A percentile compares a stretch with the other conserved stretches of the same genome.
Evolutionary conservation across 2,113 vertebrate species (phyloP).

Genomic region (Motacilla alba): DNA sequence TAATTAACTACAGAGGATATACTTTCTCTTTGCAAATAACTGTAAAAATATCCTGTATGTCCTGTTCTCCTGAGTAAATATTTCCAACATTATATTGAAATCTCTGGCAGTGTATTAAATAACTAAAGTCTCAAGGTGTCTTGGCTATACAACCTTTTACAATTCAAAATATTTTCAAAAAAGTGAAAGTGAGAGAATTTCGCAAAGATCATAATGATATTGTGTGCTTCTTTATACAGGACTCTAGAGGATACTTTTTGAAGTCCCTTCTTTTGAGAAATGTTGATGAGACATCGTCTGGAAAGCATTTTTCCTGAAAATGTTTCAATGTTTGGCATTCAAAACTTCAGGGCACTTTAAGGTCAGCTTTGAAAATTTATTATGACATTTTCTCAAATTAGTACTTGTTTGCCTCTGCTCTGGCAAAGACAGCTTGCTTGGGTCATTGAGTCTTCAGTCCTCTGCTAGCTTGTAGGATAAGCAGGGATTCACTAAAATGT

Average conservation of each 20-base stretch:
- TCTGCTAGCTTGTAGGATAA: background rate
- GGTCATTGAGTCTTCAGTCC: background rate
- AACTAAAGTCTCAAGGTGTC: background rate
- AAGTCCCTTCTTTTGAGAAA: background rate
- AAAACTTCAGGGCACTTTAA: background rate
- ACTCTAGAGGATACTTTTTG: background rate
- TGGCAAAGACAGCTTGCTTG: background rate
- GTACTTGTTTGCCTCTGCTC: background rate
- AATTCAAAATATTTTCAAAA: background rate
- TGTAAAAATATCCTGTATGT: background rate
- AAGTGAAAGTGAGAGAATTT: background rate
- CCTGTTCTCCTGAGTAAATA: background rate
- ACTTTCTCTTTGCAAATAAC: background rate
- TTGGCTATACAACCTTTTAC: background rate
- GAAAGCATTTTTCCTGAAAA: background rate
- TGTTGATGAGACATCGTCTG: background rate
- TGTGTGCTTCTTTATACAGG: background rate
- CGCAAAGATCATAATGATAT: background rate
- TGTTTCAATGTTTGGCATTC: background rate
- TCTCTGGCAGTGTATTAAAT: background rate
- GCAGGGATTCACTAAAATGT: background rate
- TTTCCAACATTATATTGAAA: background rate
- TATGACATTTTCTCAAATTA: background rate
- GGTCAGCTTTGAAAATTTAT: slow-evolving; percentile 1
- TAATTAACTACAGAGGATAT: background rate